A percentile compares a stretch with the other conserved stretches of the same genome.
Conservation (phyloP, 2,113 vertebrate species). For the Nestor notabilis region DNA sequence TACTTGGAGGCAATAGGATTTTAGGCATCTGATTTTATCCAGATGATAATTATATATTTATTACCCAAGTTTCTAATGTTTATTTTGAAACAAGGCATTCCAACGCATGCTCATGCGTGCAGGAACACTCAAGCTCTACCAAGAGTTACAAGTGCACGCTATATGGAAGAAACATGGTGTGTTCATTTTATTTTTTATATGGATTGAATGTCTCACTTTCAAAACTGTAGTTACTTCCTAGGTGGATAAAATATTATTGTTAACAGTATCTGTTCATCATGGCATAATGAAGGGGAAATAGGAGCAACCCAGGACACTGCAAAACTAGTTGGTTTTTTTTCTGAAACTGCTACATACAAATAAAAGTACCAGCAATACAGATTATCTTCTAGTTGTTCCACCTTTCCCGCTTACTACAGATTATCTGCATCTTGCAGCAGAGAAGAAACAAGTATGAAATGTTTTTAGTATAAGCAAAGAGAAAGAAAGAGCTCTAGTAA, state of each 20-base stretch:
- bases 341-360: neutral
- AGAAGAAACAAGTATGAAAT: neutral
- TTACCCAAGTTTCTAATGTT: slow-evolving; percentile 42
- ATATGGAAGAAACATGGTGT: neutral
- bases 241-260: neutral
- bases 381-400: neutral
- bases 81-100: slow-evolving; percentile 50
- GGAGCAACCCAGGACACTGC: neutral
- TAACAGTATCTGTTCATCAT: neutral
- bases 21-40: slow-evolving; percentile 51
- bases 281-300: neutral
- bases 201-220: neutral
- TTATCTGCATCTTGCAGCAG: neutral
- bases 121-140: neutral
- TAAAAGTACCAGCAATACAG: neutral
- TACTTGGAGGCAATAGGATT: slow-evolving; percentile 31
- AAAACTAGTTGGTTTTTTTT: neutral
- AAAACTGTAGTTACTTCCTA: neutral
- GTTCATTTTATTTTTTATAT: neutral
- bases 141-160: neutral
- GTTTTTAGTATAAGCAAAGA: neutral
- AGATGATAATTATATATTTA: slow-evolving; percentile 46
- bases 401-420: neutral
- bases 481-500: neutral
- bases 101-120: neutral